A percentile compares a stretch with the other conserved stretches of the same genome.
These are phyloP conservation scores for Microcaecilia unicolor DNA, from an alignment of 2,797 vertebrate species.

Conservation along the genomic window DNA sequence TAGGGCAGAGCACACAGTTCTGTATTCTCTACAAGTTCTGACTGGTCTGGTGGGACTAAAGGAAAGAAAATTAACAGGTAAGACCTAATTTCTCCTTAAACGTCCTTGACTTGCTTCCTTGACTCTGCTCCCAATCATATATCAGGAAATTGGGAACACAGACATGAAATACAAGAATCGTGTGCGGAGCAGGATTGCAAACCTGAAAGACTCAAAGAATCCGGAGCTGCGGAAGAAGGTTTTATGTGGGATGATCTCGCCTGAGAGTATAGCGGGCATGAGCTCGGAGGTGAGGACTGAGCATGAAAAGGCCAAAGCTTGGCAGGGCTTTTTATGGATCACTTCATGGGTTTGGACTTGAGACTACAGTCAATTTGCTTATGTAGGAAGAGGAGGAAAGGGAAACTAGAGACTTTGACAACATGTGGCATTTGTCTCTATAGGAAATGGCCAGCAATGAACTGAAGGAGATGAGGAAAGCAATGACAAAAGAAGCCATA, in stretches of 20 bases:
- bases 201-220: constrained; percentile 92
- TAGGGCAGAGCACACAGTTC: no score
- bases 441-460: constrained; percentile 96
- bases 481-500: constrained; percentile 93
- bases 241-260: constrained; percentile 71
- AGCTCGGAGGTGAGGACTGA: constrained; percentile 80
- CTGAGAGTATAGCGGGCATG: constrained; percentile 82
- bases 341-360: no score
- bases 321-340: no score
- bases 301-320: no score
- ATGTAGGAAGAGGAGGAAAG: no score
- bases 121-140: constrained; percentile 53
- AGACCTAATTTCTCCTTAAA: no score
- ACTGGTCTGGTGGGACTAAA: no score
- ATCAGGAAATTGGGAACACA: constrained; percentile 78
- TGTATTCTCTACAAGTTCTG: no score
- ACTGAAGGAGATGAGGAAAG: constrained; percentile 88
- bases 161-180: constrained; percentile 89
- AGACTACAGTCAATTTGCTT: no score
- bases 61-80: no score
- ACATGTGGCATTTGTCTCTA: not conserved
- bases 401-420: no score
- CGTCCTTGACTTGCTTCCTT: no score
- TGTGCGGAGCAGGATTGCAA: constrained; percentile 86
- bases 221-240: constrained; percentile 82